Conservation (phyloP, 1,140 invertebrate species). For the Brachystomella parvula region DNA sequence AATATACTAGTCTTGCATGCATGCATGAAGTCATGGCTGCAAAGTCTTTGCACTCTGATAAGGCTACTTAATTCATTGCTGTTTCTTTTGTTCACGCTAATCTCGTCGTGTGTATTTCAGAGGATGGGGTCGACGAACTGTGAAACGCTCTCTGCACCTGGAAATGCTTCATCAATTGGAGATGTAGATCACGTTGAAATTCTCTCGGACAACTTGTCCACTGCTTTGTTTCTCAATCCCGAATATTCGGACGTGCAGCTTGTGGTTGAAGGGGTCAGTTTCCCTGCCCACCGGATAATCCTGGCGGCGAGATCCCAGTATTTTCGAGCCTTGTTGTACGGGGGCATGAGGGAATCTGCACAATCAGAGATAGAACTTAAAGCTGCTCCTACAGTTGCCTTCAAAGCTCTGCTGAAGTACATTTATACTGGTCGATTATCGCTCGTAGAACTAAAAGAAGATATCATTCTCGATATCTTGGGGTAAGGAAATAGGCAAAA, state of each 20-base stretch:
- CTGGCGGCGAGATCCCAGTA: conserved; percentile 89
- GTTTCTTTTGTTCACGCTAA: no score
- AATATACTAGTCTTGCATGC: no score
- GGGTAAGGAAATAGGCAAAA: conserved; percentile 42
- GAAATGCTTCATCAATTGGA: conserved; percentile 36
- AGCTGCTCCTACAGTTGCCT: conserved; percentile 75
- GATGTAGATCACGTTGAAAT: conserved; percentile 51
- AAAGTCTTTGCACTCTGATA: no score
- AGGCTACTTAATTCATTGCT: no score
- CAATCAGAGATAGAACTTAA: conserved; percentile 74
- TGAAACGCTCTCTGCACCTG: conserved; percentile 24
- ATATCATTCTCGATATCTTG: conserved; percentile 75
- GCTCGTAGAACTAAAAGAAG: conserved; percentile 71
- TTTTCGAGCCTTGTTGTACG: conserved; percentile 46
- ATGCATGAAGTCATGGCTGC: no score
- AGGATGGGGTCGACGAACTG: conserved; percentile 36
- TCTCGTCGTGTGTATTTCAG: neutral
- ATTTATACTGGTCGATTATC: conserved; percentile 90
- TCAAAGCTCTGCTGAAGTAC: conserved; percentile 84
- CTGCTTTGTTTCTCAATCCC: conserved; percentile 30
- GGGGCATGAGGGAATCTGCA: conserved; percentile 80
- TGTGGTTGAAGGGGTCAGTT: conserved; percentile 69
- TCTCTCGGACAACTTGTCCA: conserved; percentile 52
- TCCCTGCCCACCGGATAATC: conserved; percentile 83
- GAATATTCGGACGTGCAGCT: conserved; percentile 88